Evolutionary conservation across 2,113 vertebrate genomes (phyloP).

Genomic region (Neodontobutis hainanensis): DNA sequence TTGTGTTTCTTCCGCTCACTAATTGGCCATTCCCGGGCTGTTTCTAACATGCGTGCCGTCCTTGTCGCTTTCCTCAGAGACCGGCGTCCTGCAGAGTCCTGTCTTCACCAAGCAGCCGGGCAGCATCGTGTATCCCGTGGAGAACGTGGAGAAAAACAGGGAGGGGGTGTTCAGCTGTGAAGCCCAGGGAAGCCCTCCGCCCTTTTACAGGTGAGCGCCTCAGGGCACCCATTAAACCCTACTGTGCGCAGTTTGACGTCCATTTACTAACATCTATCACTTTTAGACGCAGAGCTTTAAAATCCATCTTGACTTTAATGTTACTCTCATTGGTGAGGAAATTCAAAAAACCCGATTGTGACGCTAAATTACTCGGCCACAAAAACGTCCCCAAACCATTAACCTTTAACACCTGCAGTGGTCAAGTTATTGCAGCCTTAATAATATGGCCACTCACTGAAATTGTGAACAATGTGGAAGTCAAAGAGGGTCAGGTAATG

Average conservation of each 20-base stretch:
- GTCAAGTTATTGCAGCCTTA: too few relatives aligned
- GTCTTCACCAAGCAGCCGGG: constrained; percentile 91
- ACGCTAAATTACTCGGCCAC: background rate
- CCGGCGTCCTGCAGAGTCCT: constrained; percentile 84
- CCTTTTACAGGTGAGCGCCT: constrained; percentile 83
- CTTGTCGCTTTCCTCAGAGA: constrained; percentile 76
- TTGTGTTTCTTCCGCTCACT: constrained; percentile 48
- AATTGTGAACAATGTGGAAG: too few relatives aligned
- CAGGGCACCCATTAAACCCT: too few relatives aligned
- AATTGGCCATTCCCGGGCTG: constrained; percentile 54
- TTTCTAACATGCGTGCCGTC: constrained; percentile 19
- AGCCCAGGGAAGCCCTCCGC: constrained; percentile 88
- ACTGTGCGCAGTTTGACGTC: background rate
- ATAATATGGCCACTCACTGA: too few relatives aligned
- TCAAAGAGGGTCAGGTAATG: too few relatives aligned
- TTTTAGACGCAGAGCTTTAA: background rate
- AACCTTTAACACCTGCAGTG: too few relatives aligned
- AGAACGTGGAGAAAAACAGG: constrained; percentile 89
- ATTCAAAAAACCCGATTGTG: background rate
- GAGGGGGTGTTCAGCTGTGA: constrained; percentile 93
- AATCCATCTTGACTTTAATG: background rate
- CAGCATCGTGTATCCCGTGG: constrained; percentile 89
- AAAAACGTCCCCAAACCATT: too few relatives aligned
- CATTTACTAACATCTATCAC: background rate
- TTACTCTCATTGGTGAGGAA: background rate